Evolutionary conservation across 2,797 vertebrate species (phyloP), one percentile per base, ranked within the genome.

Genomic region (Sebastes kiyomatsui): DNA sequence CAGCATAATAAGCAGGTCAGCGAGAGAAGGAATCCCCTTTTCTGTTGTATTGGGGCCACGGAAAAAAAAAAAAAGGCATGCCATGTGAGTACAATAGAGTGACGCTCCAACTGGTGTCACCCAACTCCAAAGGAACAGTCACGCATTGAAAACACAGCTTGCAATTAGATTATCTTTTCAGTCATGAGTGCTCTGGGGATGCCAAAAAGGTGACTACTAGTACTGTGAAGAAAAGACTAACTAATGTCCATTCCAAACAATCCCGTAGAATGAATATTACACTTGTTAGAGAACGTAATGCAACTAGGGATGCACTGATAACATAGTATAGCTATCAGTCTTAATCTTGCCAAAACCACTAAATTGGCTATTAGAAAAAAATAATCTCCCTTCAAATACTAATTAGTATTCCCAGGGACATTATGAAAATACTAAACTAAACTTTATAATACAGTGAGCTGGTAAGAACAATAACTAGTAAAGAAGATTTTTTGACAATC

Each of bases 11-110:
- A 88, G 59, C 75, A 86, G 84, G 83, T 70, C 79, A 66, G 69
- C 9, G 59, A 77, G 81, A 67, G 73, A 82, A 79, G 86, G 86
- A 91, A 83, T 85, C 79, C 80, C 80, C 78, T 46, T 70, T 56
- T 80, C 7, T 82, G 77, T 85, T 82, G 61, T 82, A 42, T 6
- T 10, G 27, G 33, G 81, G 67, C 46, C 27, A 42, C 23, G 3
- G 59, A 38, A 18, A 9, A 30, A 8, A 76, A 76, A 67, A 70
- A 77, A 70, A 81, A 70, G 66, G n/a, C 59, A 35, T 30, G 52
- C 33, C 27, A 20, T 56, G 46, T 14, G 65, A 81, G 76, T 2
- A 90, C 76, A 90, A 87, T n/a, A 74, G 75, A 76, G 62, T 64
- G 73, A 86, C 16, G 54, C 67, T 77, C 32, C 42, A 32, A 72